These are phyloP conservation scores for Drosophila elegans DNA, from an alignment of 1,140 invertebrate genomes.

Conservation along the genomic window DNA sequence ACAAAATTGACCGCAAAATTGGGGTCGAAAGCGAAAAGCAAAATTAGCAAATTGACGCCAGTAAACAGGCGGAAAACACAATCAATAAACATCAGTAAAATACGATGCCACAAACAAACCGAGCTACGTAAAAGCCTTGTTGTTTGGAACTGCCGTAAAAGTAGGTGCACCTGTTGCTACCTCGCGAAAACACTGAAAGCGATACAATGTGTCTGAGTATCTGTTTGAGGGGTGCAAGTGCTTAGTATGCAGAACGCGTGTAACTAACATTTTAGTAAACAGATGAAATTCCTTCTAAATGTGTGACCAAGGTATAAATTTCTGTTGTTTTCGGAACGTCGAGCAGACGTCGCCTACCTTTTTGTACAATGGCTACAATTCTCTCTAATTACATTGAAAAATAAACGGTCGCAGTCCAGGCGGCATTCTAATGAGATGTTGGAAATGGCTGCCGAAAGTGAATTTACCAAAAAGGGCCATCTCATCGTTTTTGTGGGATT, in stretches of 20 bases:
- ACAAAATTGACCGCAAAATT: slow-evolving; percentile 20
- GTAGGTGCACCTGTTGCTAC: slow-evolving; percentile 69
- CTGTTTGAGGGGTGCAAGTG: slow-evolving; percentile 7
- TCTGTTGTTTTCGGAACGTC: not conserved
- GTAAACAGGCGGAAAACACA: slow-evolving; percentile 27
- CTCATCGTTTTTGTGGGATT: slow-evolving; percentile 20
- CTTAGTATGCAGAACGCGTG: slow-evolving; percentile 64
- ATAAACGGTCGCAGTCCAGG: slow-evolving; percentile 14
- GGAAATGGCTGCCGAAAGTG: slow-evolving; percentile 41
- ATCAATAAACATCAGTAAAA: slow-evolving; percentile 47
- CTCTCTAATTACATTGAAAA: slow-evolving; percentile 40
- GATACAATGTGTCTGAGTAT: slow-evolving; percentile 10
- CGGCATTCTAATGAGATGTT: slow-evolving; percentile 56
- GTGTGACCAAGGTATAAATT: slow-evolving; percentile 18
- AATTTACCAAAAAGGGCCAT: slow-evolving; percentile 20
- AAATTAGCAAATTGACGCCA: slow-evolving; percentile 55
- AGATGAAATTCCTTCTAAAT: slow-evolving; percentile 55
- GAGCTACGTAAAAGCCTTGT: slow-evolving; percentile 12
- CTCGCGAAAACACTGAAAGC: slow-evolving; percentile 31
- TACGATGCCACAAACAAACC: slow-evolving; percentile 15
- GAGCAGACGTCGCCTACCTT: not conserved
- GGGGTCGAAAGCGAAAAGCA: slow-evolving; percentile 42
- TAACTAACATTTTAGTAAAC: slow-evolving; percentile 53
- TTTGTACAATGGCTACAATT: slow-evolving; percentile 12
- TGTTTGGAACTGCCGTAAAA: slow-evolving; percentile 16